A percentile compares a stretch with the other conserved stretches of the same genome.
These are phyloP conservation scores for Alexandromys fortis DNA, from an alignment of 2,113 vertebrate genomes.

Conservation along the genomic window DNA sequence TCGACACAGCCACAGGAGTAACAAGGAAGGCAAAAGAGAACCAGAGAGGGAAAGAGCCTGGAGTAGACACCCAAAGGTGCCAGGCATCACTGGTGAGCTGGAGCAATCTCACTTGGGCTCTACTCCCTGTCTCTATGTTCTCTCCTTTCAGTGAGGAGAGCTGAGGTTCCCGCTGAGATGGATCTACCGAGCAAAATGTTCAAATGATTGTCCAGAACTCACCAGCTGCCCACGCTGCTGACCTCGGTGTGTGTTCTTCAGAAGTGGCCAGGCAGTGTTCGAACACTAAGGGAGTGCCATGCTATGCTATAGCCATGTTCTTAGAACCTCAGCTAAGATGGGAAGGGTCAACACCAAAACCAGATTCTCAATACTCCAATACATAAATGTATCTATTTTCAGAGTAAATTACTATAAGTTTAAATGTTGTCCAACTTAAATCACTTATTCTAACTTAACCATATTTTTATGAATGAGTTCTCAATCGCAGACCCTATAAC, in stretches of 20 bases:
- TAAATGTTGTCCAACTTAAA: slow-evolving; percentile 21
- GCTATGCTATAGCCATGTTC: background rate
- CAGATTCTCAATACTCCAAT: background rate
- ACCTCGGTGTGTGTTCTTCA: slow-evolving; percentile 27
- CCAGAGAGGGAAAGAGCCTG: background rate
- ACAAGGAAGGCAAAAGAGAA: background rate
- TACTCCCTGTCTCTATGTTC: slow-evolving; percentile 8
- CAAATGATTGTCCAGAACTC: background rate
- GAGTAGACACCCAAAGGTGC: background rate
- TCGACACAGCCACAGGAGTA: background rate
- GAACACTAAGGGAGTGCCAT: background rate
- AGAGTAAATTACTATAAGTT: background rate
- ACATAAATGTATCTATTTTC: background rate
- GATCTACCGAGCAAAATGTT: slow-evolving; percentile 25
- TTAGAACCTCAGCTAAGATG: background rate
- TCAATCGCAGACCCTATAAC: background rate
- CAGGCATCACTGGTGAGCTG: background rate
- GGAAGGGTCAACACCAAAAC: slow-evolving; percentile 9
- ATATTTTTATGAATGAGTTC: background rate
- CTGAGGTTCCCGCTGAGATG: slow-evolving; percentile 1
- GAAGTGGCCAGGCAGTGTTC: background rate
- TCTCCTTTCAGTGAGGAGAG: background rate
- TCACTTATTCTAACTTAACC: background rate
- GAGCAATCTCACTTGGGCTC: background rate
- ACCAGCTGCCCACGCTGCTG: background rate